Conservation (phyloP, 2,113 vertebrate genomes). For the Ceratotherium simum region DNA sequence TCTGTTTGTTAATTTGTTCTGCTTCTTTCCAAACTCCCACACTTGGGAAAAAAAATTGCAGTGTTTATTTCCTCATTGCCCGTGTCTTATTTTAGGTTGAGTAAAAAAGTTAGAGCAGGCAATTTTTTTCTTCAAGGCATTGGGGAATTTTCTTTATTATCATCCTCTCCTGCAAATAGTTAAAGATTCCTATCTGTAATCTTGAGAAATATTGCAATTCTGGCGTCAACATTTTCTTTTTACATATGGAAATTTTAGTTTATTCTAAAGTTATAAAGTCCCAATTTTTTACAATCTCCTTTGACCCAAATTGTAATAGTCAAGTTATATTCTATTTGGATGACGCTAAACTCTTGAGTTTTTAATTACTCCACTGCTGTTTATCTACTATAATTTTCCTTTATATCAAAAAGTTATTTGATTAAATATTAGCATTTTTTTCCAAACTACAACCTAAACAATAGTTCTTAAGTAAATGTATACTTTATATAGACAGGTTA, state of each 20-base stretch:
- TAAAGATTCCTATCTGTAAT: background rate
- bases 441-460: background rate
- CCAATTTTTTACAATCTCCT: background rate
- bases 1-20: background rate
- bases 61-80: background rate
- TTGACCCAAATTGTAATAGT: background rate
- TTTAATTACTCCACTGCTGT: conserved; percentile 31
- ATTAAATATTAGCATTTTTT: background rate
- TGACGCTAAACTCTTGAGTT: background rate
- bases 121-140: background rate
- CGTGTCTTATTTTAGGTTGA: background rate
- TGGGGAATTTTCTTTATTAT: background rate
- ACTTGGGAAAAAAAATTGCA: background rate
- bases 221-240: background rate
- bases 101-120: background rate
- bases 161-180: background rate
- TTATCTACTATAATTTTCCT: background rate
- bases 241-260: background rate
- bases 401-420: conserved; percentile 40
- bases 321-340: background rate
- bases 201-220: background rate
- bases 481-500: background rate
- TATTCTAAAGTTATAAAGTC: background rate
- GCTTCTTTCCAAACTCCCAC: background rate
- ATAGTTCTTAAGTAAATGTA: background rate